phyloP scores from a whole-genome alignment of 2,888 invertebrate species.

The Hoplodrina ambigua region DNA sequence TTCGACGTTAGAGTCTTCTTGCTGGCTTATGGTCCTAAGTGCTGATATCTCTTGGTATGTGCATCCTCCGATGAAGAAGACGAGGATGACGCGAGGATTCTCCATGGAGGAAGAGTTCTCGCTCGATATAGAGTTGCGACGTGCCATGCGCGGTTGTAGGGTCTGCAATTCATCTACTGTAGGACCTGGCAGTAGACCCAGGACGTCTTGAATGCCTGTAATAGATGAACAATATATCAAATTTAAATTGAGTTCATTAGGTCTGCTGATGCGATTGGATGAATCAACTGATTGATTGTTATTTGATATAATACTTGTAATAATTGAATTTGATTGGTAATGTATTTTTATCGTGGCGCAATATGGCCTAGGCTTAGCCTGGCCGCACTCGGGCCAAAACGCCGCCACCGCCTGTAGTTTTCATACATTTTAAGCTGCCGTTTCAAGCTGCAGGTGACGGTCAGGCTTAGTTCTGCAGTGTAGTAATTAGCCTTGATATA shows the following conservation, averaged over 20 bases:
- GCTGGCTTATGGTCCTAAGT: conserved; percentile 93
- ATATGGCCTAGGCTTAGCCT: not conserved
- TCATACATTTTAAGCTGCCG: too few relatives aligned
- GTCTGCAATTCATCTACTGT: conserved; percentile 92
- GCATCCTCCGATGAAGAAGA: conserved; percentile 99
- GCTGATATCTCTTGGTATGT: conserved; percentile 98
- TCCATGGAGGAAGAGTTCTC: conserved; percentile 90
- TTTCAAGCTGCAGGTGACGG: too few relatives aligned
- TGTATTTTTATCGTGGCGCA: not conserved
- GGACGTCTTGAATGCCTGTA: conserved; percentile 94
- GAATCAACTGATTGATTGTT: not conserved
- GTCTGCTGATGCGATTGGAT: conserved; percentile 1
- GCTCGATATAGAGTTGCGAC: conserved; percentile 90
- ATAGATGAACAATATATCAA: conserved; percentile 20
- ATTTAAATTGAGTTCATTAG: not conserved
- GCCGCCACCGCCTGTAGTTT: too few relatives aligned
- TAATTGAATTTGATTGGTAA: not conserved
- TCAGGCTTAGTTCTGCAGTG: not conserved
- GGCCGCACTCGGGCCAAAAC: too few relatives aligned
- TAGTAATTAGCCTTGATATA: not conserved
- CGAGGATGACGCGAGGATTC: conserved; percentile 94
- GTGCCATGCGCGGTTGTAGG: conserved; percentile 89
- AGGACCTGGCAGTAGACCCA: conserved; percentile 95
- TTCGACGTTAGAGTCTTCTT: conserved; percentile 96
- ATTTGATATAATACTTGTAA: not conserved